These are phyloP conservation scores for Mus musculus DNA, from an alignment of 2,113 vertebrate species.

Conservation along the genomic window DNA sequence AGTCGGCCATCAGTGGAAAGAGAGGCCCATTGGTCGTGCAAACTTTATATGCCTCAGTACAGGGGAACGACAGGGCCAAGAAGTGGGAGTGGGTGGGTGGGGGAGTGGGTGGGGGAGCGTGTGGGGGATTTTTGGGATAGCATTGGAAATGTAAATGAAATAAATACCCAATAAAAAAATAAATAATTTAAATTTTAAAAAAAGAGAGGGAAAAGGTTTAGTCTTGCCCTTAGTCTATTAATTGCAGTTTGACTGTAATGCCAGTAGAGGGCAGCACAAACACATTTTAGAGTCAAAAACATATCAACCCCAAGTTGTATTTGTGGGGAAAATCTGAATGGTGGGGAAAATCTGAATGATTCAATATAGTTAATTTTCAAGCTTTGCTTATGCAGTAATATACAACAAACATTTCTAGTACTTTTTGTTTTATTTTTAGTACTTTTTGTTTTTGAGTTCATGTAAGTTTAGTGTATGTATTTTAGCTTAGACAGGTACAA, in stretches of 20 bases:
- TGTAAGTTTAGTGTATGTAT: constrained; percentile 71
- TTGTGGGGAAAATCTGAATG: constrained; percentile 62
- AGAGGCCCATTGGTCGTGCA: too few species aligned
- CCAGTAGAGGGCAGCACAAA: constrained; percentile 90
- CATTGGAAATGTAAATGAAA: too few species aligned
- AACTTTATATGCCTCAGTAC: too few species aligned
- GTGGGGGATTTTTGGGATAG: too few species aligned
- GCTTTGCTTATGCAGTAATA: constrained; percentile 80
- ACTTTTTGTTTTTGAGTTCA: constrained; percentile 74
- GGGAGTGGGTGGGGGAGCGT: too few species aligned
- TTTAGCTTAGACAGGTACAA: constrained; percentile 73
- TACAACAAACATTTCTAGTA: constrained; percentile 77
- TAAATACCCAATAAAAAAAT: too few species aligned
- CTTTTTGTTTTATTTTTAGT: constrained; percentile 76
- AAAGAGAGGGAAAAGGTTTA: neutral
- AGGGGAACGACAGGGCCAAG: too few species aligned
- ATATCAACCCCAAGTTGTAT: constrained; percentile 55
- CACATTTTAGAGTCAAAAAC: constrained; percentile 56
- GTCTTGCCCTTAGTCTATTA: neutral
- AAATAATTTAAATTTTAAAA: too few species aligned
- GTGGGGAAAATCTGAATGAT: constrained; percentile 65
- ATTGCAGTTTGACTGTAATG: neutral
- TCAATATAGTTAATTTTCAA: constrained; percentile 69
- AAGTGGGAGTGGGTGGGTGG: too few species aligned
- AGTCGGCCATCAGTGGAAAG: too few species aligned